These are phyloP conservation scores for Pteromalus puparum DNA, from an alignment of 1,140 invertebrate species.

Conservation along the genomic window DNA sequence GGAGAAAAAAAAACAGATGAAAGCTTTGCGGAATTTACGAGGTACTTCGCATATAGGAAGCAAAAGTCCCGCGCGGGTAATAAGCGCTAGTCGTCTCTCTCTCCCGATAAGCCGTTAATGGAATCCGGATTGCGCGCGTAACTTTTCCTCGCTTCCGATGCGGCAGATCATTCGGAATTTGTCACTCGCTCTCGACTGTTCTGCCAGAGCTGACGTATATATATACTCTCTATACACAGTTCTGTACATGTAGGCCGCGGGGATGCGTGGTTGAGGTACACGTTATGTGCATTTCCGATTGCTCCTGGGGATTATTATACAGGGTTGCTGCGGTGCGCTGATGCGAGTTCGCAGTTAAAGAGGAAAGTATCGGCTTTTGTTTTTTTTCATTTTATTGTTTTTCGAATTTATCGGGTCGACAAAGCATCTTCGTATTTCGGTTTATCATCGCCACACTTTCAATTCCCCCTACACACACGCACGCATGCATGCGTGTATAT, in stretches of 20 bases:
- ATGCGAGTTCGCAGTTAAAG: neutral
- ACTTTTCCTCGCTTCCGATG: constrained; percentile 18
- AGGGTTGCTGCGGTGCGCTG: too few species aligned
- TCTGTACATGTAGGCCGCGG: too few species aligned
- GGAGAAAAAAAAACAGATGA: neutral
- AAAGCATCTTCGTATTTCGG: too few species aligned
- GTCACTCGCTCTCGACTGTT: neutral
- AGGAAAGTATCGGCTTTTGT: neutral
- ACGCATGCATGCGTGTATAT: too few species aligned
- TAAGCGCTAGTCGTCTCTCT: neutral
- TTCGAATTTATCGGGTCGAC: too few species aligned
- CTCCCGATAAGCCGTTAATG: constrained; percentile 40
- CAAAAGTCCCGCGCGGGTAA: neutral
- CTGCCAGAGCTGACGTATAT: neutral
- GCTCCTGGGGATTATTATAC: too few species aligned
- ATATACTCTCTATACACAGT: neutral
- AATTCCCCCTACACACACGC: too few species aligned
- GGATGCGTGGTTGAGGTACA: neutral
- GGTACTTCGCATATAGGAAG: neutral
- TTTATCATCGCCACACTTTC: too few species aligned
- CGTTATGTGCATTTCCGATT: neutral
- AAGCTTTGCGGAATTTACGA: constrained; percentile 9
- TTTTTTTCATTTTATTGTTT: too few species aligned
- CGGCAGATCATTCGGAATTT: neutral
- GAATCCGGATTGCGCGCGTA: constrained; percentile 31